Evolutionary conservation across 2,888 invertebrate genomes (phyloP), one percentile per base, ranked within the genome.

Genomic region (Autographa gamma): DNA sequence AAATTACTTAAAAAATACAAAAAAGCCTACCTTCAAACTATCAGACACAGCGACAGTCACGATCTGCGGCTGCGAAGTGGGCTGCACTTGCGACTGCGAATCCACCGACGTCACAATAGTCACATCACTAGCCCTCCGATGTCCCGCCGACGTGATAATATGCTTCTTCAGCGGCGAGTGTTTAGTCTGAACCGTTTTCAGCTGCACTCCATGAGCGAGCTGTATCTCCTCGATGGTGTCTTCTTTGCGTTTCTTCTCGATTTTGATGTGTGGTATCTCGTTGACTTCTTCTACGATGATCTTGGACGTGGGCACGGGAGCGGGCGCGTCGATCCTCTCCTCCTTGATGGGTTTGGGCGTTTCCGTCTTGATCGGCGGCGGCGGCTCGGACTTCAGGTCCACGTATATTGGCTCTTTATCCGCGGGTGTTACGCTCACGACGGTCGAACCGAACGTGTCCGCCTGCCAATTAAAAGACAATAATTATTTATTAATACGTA

Each of bases 161-260:
- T 94, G 94, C 85, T 93, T 93, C 91, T 94, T 94, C 1, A 94
- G 76, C 18, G 95, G 94, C 8, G 95, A 94, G 60, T 92, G 91
- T 38, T 89, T 90, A 25, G 92, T 90, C 32, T 93, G 93, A 0
- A 93, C 91, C 0, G 93, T 92, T 82, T 93, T 93, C n/a, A 94
- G 75, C 56, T 93, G 93, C 0, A 93, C 91, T 16, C 91, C 92
- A n/a, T 70, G 70, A 9, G 73, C 41, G 2, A 77, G 9, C 25
- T 68, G 61, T 8, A 87, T 83, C 82, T 92, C 92, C 43, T 91
- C 91, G 7, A 91, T 79, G 2, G 89, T 86, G 31, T 92, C 92
- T 16, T 90, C 89, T 18, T 83, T 88, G 18, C 82, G 79, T 58
- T 85, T 87, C 58, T 69, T 84, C 41, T 85, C 85, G 4, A 81